Base-by-base conservation (phyloP, 2,113 vertebrate species). In the Halcyon senegalensis region DNA sequence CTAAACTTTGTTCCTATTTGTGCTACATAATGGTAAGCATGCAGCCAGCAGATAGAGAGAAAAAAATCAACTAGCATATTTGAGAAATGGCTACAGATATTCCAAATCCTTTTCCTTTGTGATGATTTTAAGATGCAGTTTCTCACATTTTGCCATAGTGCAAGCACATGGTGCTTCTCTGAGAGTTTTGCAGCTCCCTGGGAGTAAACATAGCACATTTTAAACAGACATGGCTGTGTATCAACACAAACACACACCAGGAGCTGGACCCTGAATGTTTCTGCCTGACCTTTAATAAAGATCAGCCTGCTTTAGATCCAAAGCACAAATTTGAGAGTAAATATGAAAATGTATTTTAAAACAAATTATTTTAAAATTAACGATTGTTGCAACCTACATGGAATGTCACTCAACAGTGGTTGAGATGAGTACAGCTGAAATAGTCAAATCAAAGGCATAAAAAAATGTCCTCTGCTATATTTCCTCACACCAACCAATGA, bases 291-390 rank as follows among this genome's bases (percentile, higher is more conserved):
- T 87, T 56, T 75, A 60, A 58, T 72, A 74, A 67, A 70, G 24
- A 74, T 37, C 50, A 83, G 16, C 17, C 50, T 88, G 28, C 58
- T 67, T 85, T 31, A 33, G 30, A 55, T 44, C 27, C 62, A 60
- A 62, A 90, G 50, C 59, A 17, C 25, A 53, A 44, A 33, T 76
- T 80, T 83, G 67, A 70, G 44, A 62, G 50, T 62, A 93, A 85
- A 76, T 55, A 75, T 11, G 16, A 75, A 82, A 75, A 76, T 39
- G 44, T 28, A n/a, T 88, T 94, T 95, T 13, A 82, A 37, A 83
- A 50, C 20, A 83, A 35, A 37, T 91, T 79, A 76, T 79, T 96
- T 96, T 86, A 41, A 86, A 92, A 77, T 73, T 46, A 75, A 60
- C 23, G 44, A 24, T 23, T 93, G 30, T 33, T 91, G 84, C 53